These are phyloP conservation scores for Enteromius unitaeniatus DNA, from an alignment of 2,797 vertebrate genomes.

Conservation along the genomic window DNA sequence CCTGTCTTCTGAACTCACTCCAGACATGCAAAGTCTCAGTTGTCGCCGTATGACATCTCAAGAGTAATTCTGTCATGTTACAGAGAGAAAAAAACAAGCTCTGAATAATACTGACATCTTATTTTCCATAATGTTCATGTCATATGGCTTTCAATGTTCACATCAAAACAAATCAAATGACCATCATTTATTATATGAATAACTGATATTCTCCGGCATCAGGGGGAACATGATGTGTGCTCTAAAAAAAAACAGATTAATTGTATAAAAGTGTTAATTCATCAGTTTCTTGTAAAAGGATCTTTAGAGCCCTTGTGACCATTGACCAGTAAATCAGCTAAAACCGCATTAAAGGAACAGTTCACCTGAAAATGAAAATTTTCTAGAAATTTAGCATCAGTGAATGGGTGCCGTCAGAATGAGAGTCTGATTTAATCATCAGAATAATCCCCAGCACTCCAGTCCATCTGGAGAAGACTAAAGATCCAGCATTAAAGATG, in stretches of 20 bases:
- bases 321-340: neutral
- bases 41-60: neutral
- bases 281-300: neutral
- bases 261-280: neutral
- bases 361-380: neutral
- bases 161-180: neutral
- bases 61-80: constrained; percentile 8
- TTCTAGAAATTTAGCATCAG: neutral
- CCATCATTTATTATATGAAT: neutral
- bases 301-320: constrained; percentile 48
- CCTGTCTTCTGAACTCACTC: neutral
- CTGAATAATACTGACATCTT: constrained; percentile 62
- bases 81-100: constrained; percentile 27
- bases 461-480: neutral
- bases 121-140: neutral
- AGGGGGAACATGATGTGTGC: neutral
- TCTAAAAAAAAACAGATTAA: neutral
- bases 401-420: constrained; percentile 2
- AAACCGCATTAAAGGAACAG: neutral
- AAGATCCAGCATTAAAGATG: neutral
- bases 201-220: constrained; percentile 3
- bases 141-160: constrained; percentile 39
- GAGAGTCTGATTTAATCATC: neutral
- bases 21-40: constrained; percentile 14
- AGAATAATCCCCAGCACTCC: neutral